Evolutionary conservation across 1,140 invertebrate species (phyloP).

Genomic region (Archivesica marissinica): DNA sequence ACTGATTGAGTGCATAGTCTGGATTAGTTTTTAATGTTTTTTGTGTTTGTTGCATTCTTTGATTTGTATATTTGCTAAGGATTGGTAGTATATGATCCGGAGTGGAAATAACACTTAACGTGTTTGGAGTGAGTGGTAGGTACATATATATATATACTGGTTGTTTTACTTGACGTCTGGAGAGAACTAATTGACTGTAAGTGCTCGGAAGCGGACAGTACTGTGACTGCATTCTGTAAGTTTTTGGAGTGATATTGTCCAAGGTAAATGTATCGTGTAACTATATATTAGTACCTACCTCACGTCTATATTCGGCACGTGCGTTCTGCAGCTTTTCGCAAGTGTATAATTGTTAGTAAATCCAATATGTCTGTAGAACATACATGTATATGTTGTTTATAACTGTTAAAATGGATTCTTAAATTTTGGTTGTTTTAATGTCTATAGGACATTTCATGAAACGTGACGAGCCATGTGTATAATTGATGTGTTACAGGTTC

Average conservation of each 20-base stretch:
- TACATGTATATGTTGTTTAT: no score
- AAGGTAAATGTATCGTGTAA: no score
- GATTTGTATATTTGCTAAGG: conserved; percentile 6
- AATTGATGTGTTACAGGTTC: no score
- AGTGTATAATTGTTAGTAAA: no score
- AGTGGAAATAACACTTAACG: conserved; percentile 4
- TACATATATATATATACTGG: background rate
- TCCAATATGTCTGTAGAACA: no score
- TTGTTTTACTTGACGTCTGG: conserved; percentile 4
- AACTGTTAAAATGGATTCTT: no score
- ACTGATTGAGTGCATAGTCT: background rate
- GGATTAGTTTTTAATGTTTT: conserved; percentile 3
- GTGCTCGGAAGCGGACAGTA: background rate
- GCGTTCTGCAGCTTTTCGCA: no score
- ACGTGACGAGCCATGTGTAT: no score
- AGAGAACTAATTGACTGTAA: background rate
- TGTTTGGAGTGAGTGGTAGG: background rate
- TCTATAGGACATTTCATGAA: no score
- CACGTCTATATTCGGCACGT: no score
- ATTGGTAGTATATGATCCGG: background rate
- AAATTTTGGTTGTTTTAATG: no score
- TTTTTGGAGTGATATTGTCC: background rate
- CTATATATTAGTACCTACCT: no score
- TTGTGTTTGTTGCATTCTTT: conserved; percentile 17
- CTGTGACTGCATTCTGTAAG: background rate